Percentiles rank a stretch among this genome's conserved stretches.
Evolutionary conservation across 2,888 invertebrate species (phyloP).

Genomic region (Galeruca laticollis): DNA sequence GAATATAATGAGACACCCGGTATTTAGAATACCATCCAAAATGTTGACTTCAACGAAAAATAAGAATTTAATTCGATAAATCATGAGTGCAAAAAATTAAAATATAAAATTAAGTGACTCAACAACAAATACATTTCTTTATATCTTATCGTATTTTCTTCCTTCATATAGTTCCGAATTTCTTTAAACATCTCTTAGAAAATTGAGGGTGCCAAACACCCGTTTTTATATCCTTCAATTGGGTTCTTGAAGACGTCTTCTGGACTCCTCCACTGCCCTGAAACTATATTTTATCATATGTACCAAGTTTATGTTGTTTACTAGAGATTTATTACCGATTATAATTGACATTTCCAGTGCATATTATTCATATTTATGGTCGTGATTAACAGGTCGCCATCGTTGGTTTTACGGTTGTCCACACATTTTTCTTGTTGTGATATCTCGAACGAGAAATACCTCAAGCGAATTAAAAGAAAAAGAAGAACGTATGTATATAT

Average conservation of each 20-base stretch:
- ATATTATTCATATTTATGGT: constrained; percentile 58
- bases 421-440: constrained; percentile 45
- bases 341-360: constrained; percentile 60
- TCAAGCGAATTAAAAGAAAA: constrained; percentile 20
- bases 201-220: too few relatives aligned
- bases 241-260: not conserved
- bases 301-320: constrained; percentile 55
- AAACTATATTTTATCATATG: constrained; percentile 52
- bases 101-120: too few relatives aligned
- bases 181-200: too few relatives aligned
- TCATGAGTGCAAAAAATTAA: too few relatives aligned
- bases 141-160: too few relatives aligned
- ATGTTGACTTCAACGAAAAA: too few relatives aligned
- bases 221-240: not conserved
- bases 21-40: too few relatives aligned
- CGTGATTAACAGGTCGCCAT: constrained; percentile 55
- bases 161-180: too few relatives aligned
- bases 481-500: not conserved
- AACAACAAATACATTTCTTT: too few relatives aligned
- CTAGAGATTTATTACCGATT: constrained; percentile 57
- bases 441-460: constrained; percentile 30
- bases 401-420: constrained; percentile 53
- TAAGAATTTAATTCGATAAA: too few relatives aligned
- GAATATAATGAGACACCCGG: too few relatives aligned
- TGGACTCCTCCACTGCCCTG: constrained; percentile 20